These are phyloP conservation scores for Tenthredo distinguenda DNA, from an alignment of 2,888 invertebrate species.

Conservation along the genomic window DNA sequence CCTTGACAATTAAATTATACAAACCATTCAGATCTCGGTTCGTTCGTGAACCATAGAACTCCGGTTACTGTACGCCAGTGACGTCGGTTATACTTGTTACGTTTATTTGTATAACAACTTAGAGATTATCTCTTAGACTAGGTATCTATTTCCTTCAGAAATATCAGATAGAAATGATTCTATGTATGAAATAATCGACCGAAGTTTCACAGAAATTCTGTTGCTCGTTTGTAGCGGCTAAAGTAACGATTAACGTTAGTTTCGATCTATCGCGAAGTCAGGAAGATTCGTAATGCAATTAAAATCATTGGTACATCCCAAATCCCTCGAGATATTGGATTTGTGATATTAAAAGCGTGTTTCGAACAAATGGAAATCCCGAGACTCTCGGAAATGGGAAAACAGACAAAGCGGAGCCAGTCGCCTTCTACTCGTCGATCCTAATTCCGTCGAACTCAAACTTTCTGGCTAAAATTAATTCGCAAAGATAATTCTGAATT, in stretches of 20 bases:
- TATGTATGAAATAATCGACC: background rate
- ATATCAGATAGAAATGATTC: background rate
- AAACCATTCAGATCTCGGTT: background rate
- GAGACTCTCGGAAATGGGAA: background rate
- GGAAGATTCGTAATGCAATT: slow-evolving; percentile 15
- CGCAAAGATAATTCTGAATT: too few species aligned
- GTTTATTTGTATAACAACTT: background rate
- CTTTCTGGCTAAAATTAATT: background rate
- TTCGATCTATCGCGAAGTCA: background rate
- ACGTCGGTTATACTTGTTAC: background rate
- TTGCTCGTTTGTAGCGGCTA: background rate
- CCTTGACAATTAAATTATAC: slow-evolving; percentile 8
- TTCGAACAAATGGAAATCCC: background rate
- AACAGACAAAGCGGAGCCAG: background rate
- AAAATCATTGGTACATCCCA: background rate
- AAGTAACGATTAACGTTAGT: background rate
- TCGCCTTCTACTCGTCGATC: background rate
- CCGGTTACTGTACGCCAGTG: background rate
- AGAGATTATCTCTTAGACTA: background rate
- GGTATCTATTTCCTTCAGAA: background rate
- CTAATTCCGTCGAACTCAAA: background rate
- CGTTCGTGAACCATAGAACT: background rate
- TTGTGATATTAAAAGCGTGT: background rate
- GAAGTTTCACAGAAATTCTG: background rate
- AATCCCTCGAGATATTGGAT: background rate